Conservation (phyloP, 2,113 vertebrate species). For the Melozone crissalis region DNA sequence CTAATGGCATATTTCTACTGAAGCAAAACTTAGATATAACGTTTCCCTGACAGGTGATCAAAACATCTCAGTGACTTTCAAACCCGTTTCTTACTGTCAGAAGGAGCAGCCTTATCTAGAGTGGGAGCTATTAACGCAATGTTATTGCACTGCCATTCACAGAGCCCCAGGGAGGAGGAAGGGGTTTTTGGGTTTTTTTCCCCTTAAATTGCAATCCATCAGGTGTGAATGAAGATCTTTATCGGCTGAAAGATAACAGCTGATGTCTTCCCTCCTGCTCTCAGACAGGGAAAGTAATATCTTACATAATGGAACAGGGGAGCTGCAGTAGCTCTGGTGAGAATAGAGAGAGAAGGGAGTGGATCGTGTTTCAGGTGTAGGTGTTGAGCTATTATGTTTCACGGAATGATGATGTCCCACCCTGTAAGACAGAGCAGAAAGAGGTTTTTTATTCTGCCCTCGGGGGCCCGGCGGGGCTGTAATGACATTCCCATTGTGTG, state of each 20-base stretch:
- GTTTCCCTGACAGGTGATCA: slow-evolving; percentile 58
- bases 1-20: slow-evolving; percentile 15
- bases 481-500: slow-evolving; percentile 52
- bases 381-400: slow-evolving; percentile 66
- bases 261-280: slow-evolving; percentile 56
- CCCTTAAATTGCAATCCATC: slow-evolving; percentile 35
- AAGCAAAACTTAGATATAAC: background rate
- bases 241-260: slow-evolving; percentile 51
- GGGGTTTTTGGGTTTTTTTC: background rate
- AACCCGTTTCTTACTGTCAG: slow-evolving; percentile 37
- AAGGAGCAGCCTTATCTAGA: slow-evolving; percentile 28
- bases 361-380: slow-evolving; percentile 69
- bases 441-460: slow-evolving; percentile 46
- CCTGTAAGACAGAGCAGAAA: slow-evolving; percentile 50
- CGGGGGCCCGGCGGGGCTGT: background rate
- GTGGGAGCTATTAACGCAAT: slow-evolving; percentile 45
- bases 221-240: slow-evolving; percentile 62
- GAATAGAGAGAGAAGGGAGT: slow-evolving; percentile 22
- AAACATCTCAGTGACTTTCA: slow-evolving; percentile 43
- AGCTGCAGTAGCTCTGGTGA: background rate
- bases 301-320: slow-evolving; percentile 36
- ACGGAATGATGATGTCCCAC: slow-evolving; percentile 40
- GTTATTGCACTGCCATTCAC: slow-evolving; percentile 49
- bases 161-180: slow-evolving; percentile 17
- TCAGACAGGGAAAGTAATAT: slow-evolving; percentile 63